Conservation (phyloP, 2,888 invertebrate genomes). For the Eupithecia centaureata region DNA sequence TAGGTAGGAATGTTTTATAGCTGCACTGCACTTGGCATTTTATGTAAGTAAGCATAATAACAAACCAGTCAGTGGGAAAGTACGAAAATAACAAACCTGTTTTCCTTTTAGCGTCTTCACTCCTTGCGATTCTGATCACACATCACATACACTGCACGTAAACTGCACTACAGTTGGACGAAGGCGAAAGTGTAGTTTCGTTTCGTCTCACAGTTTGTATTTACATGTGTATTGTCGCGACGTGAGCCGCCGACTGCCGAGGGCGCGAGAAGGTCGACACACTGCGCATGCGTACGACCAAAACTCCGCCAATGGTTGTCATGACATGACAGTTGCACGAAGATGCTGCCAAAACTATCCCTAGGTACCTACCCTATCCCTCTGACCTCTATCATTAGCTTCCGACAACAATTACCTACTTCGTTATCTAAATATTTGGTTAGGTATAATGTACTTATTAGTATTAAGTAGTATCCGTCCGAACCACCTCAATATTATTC, state of each 20-base stretch:
- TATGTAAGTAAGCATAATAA: neutral
- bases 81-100: constrained; percentile 53
- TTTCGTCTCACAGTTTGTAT: constrained; percentile 52
- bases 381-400: constrained; percentile 55
- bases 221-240: constrained; percentile 74
- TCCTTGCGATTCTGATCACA: constrained; percentile 47
- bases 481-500: too few relatives aligned
- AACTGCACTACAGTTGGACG: constrained; percentile 40
- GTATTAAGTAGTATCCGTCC: too few relatives aligned
- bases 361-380: too few relatives aligned
- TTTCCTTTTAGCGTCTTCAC: constrained; percentile 37
- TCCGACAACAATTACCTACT: too few relatives aligned
- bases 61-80: constrained; percentile 1
- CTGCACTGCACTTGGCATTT: neutral
- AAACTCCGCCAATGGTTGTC: constrained; percentile 52
- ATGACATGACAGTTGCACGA: constrained; percentile 43
- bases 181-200: constrained; percentile 64
- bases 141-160: constrained; percentile 58
- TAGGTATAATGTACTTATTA: too few relatives aligned
- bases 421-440: too few relatives aligned
- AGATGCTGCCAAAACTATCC: constrained; percentile 46
- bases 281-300: constrained; percentile 73
- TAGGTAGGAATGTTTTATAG: neutral
- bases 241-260: constrained; percentile 72
- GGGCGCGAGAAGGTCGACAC: constrained; percentile 78